Base-by-base conservation (phyloP, 2,113 vertebrate genomes). In the Hyla sarda region DNA sequence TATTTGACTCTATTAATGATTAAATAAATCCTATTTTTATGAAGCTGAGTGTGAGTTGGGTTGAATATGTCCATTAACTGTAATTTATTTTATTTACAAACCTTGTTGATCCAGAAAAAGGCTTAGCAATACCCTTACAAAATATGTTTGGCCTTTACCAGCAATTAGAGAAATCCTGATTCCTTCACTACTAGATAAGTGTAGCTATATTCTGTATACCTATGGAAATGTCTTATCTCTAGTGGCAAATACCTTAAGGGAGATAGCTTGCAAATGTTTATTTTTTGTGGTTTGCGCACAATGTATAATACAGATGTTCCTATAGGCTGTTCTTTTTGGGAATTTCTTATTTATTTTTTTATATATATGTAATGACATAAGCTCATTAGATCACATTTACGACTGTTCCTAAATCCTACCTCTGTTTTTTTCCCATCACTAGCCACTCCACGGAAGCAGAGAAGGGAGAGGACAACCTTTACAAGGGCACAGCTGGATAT, bases 401-500 rank as follows among this genome's bases (percentile, higher is more conserved):
- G 25, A 28, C n/a, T 48, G 23, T 75, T 11, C 45, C 34, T 41
- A 72, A 72, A 21, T 9, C 11, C 45, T 48, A 25, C 25, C 52
- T 41, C 47, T 19, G 41, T 12, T 1, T 77, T 25, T 77, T 25
- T 82, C n/a, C 65, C 56, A 19, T 47, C 34, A 45, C 92, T 93
- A 92, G 90, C 80, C 77, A 96, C 95, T 0, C 95, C 96, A 0
- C 91, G 96, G 41, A 97, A 97, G 85, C 96, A 97, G 87, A 94
- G 96, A 32, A 92, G 96, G 16, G 96, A 97, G 87, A 92, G 96
- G 82, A 97, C 96, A n/a, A 97, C 96, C 1, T 97, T 97, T 84
- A 97, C 95, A 0, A 94, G 96, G 11, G 96, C 96, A 3, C 96
- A 97, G 91, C 93, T 96, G 80, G 96, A 97, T 83, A 95, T 97